These are phyloP conservation scores for Eupithecia subfuscata DNA, from an alignment of 2,888 invertebrate genomes.

Conservation along the genomic window DNA sequence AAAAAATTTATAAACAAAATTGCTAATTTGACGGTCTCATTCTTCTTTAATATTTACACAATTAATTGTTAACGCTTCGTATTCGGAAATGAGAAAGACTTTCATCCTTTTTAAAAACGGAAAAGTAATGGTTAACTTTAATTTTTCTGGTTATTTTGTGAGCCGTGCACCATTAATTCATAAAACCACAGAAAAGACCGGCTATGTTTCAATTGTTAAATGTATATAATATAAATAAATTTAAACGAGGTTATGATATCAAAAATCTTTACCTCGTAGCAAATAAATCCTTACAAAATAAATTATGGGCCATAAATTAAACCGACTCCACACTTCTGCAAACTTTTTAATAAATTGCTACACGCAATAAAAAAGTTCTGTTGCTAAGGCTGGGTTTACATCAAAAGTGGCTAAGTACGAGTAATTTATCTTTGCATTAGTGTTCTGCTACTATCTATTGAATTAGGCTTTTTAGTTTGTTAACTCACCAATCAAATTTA, in stretches of 20 bases:
- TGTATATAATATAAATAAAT: background rate
- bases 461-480: no score
- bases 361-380: constrained; percentile 40
- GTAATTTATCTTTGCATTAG: background rate
- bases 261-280: constrained; percentile 24
- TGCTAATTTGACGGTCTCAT: no score
- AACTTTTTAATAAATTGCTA: constrained; percentile 46
- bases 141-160: background rate
- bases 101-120: no score
- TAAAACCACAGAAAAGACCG: background rate
- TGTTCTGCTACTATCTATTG: background rate
- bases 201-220: background rate
- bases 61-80: no score
- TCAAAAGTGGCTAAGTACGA: constrained; percentile 5
- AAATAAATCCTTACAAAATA: constrained; percentile 45
- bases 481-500: no score
- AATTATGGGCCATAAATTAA: constrained; percentile 46
- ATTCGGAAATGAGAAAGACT: no score
- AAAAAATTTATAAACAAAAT: no score
- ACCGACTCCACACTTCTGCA: constrained; percentile 45
- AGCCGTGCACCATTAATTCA: background rate
- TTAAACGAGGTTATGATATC: constrained; percentile 4
- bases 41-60: no score
- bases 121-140: background rate
- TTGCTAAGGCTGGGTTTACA: constrained; percentile 11